Conservation (phyloP, 1,140 invertebrate species). For the Zaprionus camerounensis region DNA sequence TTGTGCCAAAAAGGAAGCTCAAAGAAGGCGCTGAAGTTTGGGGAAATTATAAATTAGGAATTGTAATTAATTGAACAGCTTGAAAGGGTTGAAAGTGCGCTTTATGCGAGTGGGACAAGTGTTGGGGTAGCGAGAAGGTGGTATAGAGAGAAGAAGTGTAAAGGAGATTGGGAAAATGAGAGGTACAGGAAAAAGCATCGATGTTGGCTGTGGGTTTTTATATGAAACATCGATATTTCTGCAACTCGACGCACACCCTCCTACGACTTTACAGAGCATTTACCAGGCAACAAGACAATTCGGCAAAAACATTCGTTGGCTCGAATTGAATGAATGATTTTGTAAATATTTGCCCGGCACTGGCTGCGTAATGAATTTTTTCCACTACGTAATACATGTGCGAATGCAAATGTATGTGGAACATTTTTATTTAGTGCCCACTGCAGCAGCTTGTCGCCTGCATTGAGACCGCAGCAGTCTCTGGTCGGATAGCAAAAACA, state of each 20-base stretch:
- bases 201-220: no score
- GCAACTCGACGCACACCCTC: no score
- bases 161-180: background rate
- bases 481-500: no score
- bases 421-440: background rate
- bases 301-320: background rate
- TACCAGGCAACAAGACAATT: background rate
- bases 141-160: background rate
- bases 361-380: background rate
- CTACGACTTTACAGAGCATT: no score
- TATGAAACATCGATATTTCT: no score
- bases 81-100: background rate
- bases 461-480: no score
- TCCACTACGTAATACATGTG: background rate
- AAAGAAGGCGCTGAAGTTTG: background rate
- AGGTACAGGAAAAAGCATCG: background rate
- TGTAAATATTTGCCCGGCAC: background rate
- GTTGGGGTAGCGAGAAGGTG: background rate
- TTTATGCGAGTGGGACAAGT: background rate
- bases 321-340: background rate
- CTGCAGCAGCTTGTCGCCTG: background rate
- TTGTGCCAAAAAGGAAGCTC: background rate
- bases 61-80: constrained; percentile 10
- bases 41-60: constrained; percentile 3
- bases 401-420: background rate